These are phyloP conservation scores for Perca flavescens DNA, from an alignment of 2,113 vertebrate genomes.

Conservation along the genomic window DNA sequence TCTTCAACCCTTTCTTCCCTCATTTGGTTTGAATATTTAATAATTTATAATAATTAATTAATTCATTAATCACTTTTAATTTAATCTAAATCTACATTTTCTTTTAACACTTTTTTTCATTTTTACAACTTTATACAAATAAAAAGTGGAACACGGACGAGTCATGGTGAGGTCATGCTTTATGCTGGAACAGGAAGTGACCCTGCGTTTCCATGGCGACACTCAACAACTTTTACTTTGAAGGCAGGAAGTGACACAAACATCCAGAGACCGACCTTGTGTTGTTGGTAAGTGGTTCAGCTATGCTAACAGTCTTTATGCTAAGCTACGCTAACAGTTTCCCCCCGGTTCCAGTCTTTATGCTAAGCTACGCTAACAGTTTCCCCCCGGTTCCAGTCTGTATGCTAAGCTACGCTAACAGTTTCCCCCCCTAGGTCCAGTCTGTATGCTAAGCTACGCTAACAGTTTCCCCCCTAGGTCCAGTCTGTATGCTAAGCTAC, in stretches of 20 bases:
- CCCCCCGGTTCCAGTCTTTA: too few relatives aligned
- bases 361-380: too few relatives aligned
- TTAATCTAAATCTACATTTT: slow-evolving; percentile 32
- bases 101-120: slow-evolving; percentile 7
- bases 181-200: slow-evolving; percentile 34
- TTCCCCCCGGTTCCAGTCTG: too few relatives aligned
- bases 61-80: slow-evolving; percentile 25
- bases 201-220: slow-evolving; percentile 1
- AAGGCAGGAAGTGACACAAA: background rate
- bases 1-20: background rate
- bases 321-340: too few relatives aligned
- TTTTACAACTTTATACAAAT: slow-evolving; percentile 69
- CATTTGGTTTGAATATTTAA: background rate
- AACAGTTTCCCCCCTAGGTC: too few relatives aligned
- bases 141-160: background rate
- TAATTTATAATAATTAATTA: background rate
- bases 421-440: too few relatives aligned
- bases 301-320: too few relatives aligned
- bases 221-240: background rate
- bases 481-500: too few relatives aligned
- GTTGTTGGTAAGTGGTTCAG: background rate
- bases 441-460: too few relatives aligned
- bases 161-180: background rate
- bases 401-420: too few relatives aligned
- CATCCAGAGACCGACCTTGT: background rate